Conservation (phyloP, 2,113 vertebrate genomes). For the Tetrax tetrax region DNA sequence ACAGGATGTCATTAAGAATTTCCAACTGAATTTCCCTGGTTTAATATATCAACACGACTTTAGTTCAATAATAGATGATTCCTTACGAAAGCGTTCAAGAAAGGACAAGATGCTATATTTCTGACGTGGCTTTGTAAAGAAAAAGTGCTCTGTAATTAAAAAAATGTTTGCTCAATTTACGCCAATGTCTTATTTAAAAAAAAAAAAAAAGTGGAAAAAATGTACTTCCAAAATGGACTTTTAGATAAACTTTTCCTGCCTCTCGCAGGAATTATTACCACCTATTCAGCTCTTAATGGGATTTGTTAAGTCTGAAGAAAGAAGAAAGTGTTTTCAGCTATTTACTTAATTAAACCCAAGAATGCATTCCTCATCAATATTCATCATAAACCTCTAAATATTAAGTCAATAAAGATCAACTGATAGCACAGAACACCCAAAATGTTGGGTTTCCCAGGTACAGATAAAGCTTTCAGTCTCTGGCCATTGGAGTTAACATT, state of each 20-base stretch:
- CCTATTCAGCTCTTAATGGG: neutral
- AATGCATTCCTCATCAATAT: conserved; percentile 3
- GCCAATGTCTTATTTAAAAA: neutral
- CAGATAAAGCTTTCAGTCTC: neutral
- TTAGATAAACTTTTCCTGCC: neutral
- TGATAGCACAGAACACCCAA: neutral
- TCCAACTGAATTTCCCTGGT: neutral
- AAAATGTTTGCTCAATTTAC: neutral
- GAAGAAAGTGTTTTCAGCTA: neutral
- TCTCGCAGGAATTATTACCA: neutral
- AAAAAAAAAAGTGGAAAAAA: neutral
- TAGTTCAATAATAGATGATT: neutral
- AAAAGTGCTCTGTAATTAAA: neutral
- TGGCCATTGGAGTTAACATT: conserved; percentile 57
- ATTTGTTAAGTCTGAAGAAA: neutral
- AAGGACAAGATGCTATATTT: neutral
- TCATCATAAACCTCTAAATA: neutral
- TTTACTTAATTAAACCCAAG: neutral
- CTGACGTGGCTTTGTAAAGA: neutral
- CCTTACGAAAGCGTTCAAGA: neutral
- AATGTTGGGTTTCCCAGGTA: neutral
- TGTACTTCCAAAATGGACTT: neutral
- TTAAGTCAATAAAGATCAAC: neutral
- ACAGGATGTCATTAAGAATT: neutral
- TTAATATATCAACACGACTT: neutral